A percentile compares a stretch with the other conserved stretches of the same genome.
These are phyloP conservation scores for Nephila pilipes DNA, from an alignment of 1,140 invertebrate species.

Conservation along the genomic window DNA sequence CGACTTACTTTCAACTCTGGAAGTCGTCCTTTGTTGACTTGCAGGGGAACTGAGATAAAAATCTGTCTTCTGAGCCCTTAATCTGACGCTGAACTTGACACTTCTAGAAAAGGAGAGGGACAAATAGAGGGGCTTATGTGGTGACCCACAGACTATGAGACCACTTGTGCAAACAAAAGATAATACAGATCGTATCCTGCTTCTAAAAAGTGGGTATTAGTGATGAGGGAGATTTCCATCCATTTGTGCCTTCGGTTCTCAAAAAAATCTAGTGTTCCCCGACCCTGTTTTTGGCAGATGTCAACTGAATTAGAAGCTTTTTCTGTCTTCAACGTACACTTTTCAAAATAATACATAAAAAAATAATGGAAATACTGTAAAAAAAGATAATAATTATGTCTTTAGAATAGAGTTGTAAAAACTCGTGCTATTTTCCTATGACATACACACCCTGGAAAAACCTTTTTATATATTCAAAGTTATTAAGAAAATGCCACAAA, in stretches of 20 bases:
- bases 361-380: too few relatives aligned
- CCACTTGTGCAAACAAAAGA: slow-evolving; percentile 34
- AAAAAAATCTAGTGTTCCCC: not conserved
- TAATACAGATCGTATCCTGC: not conserved
- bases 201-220: not conserved
- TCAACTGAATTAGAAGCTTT: not conserved
- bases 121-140: not conserved
- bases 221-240: not conserved
- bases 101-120: not conserved
- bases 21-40: not conserved
- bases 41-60: not conserved
- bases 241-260: not conserved
- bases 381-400: too few relatives aligned
- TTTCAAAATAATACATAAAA: not conserved
- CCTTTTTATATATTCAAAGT: too few relatives aligned
- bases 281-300: slow-evolving; percentile 14
- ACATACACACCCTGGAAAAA: not conserved
- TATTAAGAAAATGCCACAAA: too few relatives aligned
- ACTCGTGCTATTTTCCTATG: not conserved
- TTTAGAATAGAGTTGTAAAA: too few relatives aligned
- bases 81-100: slow-evolving; percentile 19
- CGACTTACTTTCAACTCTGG: not conserved
- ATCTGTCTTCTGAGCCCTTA: not conserved
- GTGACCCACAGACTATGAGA: not conserved
- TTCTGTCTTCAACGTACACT: not conserved